Percentiles rank a stretch among this genome's conserved stretches.
Evolutionary conservation across 2,888 invertebrate species (phyloP).

Genomic region (Noctuana brunneofusca): DNA sequence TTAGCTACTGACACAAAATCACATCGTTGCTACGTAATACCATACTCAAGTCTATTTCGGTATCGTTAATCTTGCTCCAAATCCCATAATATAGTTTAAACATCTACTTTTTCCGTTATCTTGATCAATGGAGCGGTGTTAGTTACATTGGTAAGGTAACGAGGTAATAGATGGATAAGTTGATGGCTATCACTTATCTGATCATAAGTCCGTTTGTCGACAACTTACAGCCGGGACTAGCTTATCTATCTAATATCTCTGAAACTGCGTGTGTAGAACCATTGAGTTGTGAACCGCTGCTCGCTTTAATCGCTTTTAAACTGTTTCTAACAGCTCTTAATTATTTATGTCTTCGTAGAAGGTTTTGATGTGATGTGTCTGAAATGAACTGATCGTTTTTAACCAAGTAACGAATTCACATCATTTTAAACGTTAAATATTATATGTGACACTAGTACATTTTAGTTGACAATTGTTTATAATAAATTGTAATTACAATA

Average conservation of each 20-base stretch:
- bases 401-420: too few relatives aligned
- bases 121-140: constrained; percentile 61
- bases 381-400: too few relatives aligned
- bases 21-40: background rate
- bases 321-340: constrained; percentile 26
- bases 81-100: constrained; percentile 33
- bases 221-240: constrained; percentile 47
- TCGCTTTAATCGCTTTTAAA: constrained; percentile 43
- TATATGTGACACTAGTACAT: too few relatives aligned
- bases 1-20: too few relatives aligned
- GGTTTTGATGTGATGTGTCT: background rate
- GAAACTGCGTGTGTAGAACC: constrained; percentile 33
- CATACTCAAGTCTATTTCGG: background rate
- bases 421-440: too few relatives aligned
- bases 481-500: too few relatives aligned
- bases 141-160: constrained; percentile 57
- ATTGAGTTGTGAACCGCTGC: constrained; percentile 49
- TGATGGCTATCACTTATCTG: constrained; percentile 42
- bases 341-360: constrained; percentile 28
- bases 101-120: constrained; percentile 25
- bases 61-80: constrained; percentile 12
- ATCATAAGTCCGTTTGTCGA: constrained; percentile 57
- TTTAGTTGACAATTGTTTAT: too few relatives aligned
- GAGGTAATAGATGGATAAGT: constrained; percentile 37
- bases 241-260: constrained; percentile 40